Evolutionary conservation across 2,888 invertebrate genomes (phyloP).

Genomic region (Craniophora ligustri): DNA sequence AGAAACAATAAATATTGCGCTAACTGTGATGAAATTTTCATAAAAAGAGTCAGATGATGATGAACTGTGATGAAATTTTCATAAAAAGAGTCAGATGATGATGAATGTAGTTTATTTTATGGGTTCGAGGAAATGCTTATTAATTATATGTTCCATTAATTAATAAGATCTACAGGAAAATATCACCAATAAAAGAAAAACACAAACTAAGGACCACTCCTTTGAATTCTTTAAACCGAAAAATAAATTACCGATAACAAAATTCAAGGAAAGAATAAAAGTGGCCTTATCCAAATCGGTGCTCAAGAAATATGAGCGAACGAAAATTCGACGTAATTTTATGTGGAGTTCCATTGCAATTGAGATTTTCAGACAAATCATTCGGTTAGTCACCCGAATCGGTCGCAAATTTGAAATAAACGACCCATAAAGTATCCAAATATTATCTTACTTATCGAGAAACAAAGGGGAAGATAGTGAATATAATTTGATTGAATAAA

Average conservation of each 20-base stretch:
- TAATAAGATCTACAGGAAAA: slow-evolving; percentile 6
- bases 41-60: no score
- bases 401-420: slow-evolving; percentile 44
- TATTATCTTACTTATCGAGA: slow-evolving; percentile 37
- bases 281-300: slow-evolving; percentile 45
- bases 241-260: slow-evolving; percentile 47
- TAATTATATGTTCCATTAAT: neutral
- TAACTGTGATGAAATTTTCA: no score
- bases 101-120: no score
- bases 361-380: slow-evolving; percentile 48
- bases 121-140: no score
- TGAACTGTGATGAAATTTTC: no score
- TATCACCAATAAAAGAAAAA: slow-evolving; percentile 14
- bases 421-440: slow-evolving; percentile 43
- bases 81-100: no score
- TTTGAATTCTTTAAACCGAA: slow-evolving; percentile 30
- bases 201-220: slow-evolving; percentile 15
- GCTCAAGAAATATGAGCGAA: slow-evolving; percentile 46
- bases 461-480: slow-evolving; percentile 41
- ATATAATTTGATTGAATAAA: slow-evolving; percentile 47
- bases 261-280: slow-evolving; percentile 45
- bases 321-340: slow-evolving; percentile 45
- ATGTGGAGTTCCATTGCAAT: slow-evolving; percentile 42
- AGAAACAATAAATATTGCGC: no score
- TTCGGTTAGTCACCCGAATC: slow-evolving; percentile 43